Conservation (phyloP, 2,113 vertebrate genomes). For the Ornithorhynchus anatinus region DNA sequence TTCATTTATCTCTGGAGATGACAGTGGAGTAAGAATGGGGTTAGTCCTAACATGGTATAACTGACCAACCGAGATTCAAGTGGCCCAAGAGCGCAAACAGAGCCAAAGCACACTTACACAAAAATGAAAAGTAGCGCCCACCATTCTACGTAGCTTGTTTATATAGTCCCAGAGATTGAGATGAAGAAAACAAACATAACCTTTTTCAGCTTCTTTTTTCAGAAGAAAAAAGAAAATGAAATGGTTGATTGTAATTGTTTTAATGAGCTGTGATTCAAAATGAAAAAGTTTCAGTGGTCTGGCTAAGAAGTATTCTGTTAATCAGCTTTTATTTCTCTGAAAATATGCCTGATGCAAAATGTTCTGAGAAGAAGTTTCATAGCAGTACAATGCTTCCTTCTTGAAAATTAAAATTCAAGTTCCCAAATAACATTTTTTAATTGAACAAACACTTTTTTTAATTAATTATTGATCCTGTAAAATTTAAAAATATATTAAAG, state of each 20-base stretch:
- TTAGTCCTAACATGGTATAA: no score
- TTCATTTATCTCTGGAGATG: no score
- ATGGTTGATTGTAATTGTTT: constrained; percentile 85
- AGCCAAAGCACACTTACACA: constrained; percentile 43
- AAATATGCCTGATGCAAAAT: constrained; percentile 70
- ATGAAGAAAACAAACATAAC: constrained; percentile 83
- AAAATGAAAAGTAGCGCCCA: constrained; percentile 65
- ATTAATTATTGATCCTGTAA: constrained; percentile 20
- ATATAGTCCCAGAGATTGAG: constrained; percentile 68
- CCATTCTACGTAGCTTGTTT: constrained; percentile 70
- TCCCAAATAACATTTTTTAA: constrained; percentile 50
- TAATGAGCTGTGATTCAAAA: constrained; percentile 83
- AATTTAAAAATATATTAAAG: background rate
- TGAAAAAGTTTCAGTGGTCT: constrained; percentile 74
- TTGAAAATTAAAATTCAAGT: constrained; percentile 65
- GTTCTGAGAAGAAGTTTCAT: constrained; percentile 75
- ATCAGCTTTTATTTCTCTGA: constrained; percentile 79
- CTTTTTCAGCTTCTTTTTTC: constrained; percentile 79
- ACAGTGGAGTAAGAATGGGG: no score
- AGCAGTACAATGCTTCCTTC: constrained; percentile 68
- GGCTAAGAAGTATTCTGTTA: constrained; percentile 75
- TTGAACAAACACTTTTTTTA: constrained; percentile 42
- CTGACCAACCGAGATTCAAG: constrained; percentile 5
- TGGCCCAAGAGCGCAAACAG: background rate
- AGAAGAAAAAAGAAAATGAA: constrained; percentile 80